Percentiles rank a stretch among this genome's conserved stretches.
Evolutionary conservation across 1,140 invertebrate genomes (phyloP).

Genomic region (Drosophila repleta): DNA sequence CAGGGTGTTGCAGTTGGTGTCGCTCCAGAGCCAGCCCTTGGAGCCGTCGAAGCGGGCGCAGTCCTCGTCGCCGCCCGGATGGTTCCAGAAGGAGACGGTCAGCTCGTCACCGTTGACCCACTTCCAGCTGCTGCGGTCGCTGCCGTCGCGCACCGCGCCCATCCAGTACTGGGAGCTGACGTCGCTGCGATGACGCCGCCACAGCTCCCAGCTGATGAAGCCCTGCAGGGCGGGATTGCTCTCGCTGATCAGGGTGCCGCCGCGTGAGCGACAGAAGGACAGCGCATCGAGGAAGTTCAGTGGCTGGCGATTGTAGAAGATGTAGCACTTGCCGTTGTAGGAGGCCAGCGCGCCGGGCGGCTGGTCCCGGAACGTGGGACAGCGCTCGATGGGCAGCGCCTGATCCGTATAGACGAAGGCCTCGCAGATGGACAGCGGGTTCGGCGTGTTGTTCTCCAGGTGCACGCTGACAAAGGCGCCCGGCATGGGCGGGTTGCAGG

Average conservation of each 20-base stretch:
- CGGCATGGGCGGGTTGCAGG: conserved; percentile 97
- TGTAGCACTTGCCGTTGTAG: conserved; percentile 98
- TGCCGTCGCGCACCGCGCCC: conserved; percentile 93
- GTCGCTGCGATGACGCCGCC: conserved; percentile 94
- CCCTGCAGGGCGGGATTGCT: conserved; percentile 97
- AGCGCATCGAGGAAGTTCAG: conserved; percentile 92
- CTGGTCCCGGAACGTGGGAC: conserved; percentile 96
- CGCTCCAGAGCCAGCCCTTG: conserved; percentile 97
- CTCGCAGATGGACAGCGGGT: conserved; percentile 95
- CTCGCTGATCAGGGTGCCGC: conserved; percentile 94
- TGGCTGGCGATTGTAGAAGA: conserved; percentile 96
- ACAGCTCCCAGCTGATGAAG: conserved; percentile 97
- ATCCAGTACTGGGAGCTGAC: conserved; percentile 97
- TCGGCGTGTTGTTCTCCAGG: conserved; percentile 89
- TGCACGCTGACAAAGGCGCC: conserved; percentile 97
- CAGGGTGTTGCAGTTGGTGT: conserved; percentile 93
- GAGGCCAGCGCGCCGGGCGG: conserved; percentile 95
- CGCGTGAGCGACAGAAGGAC: conserved; percentile 91
- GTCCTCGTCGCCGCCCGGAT: conserved; percentile 92
- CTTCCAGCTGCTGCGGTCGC: conserved; percentile 93
- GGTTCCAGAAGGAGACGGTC: conserved; percentile 96
- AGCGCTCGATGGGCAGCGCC: conserved; percentile 95
- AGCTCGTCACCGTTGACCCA: conserved; percentile 95
- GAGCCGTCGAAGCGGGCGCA: conserved; percentile 96
- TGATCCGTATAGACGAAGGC: conserved; percentile 98